Base-by-base conservation (phyloP, 2,797 vertebrate species). In the Pangasius krempfi region DNA sequence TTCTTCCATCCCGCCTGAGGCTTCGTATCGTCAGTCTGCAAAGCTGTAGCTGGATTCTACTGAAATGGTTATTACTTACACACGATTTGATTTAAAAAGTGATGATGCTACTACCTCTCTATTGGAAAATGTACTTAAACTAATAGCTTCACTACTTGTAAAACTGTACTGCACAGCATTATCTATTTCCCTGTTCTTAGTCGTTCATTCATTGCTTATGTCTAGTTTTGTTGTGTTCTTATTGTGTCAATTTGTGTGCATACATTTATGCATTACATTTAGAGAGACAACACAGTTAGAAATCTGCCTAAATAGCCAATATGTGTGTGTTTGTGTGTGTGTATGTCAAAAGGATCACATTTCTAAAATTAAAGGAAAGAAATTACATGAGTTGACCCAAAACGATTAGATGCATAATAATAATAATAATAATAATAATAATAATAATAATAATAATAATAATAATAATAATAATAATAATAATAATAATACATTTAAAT, bases 61-160 rank as follows among this genome's bases (percentile, higher is more conserved):
- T 5, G 60, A 84, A 84, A 68, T 84, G 66, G 44, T 84, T 66
- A 84, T 68, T 84, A 84, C 82, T 84, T 84, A 66, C 62, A 84
- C 82, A 33, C 62, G 9, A 84, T 84, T 84, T 84, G 82, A 84
- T 84, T 84, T 84, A 84, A 84, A 84, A 84, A 84, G 82, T 84
- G 82, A 84, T 84, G 82, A 84, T 70, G 64, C 82, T 52, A 84
- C 82, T 68, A 84, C 30, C 82, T 84, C 18, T 84, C 62, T 84
- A 84, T 84, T 84, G 82, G 13, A 84, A 84, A 84, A 68, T 68
- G 82, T 84, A 84, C 82, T 84, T 84, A 84, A 84, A 84, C 82
- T 84, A 84, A 84, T 84, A 70, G 82, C 62, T 84, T 84, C n/a
- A 52, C 82, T 68, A 84, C 82, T 84, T 68, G 82, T 84, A 84